A percentile compares a stretch with the other conserved stretches of the same genome.
Conservation (phyloP, 2,113 vertebrate genomes). For the Polypterus bichir region DNA sequence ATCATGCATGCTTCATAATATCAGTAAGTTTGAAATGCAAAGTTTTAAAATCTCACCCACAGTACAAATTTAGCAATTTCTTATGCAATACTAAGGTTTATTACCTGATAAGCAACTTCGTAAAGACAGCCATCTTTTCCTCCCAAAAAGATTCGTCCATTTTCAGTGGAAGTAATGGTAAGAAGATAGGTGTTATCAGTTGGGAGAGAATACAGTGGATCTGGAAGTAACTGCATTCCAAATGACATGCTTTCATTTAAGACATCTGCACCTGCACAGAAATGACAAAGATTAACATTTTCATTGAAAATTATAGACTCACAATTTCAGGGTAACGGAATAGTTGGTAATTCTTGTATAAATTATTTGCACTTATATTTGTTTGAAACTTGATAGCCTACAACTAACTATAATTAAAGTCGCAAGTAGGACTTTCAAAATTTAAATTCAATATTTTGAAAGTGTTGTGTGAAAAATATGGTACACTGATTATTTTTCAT, state of each 20-base stretch:
- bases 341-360: background rate
- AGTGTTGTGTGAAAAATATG: too few species aligned
- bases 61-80: too few species aligned
- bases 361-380: background rate
- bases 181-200: slow-evolving; percentile 91
- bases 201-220: slow-evolving; percentile 86
- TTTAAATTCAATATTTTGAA: too few species aligned
- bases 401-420: too few species aligned
- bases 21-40: too few species aligned
- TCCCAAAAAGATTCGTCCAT: slow-evolving; percentile 85
- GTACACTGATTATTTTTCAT: too few species aligned
- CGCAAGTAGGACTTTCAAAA: too few species aligned
- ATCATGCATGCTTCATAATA: too few species aligned
- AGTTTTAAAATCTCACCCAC: too few species aligned
- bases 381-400: too few species aligned
- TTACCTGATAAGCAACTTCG: slow-evolving; percentile 83
- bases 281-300: background rate
- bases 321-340: background rate
- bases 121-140: slow-evolving; percentile 95
- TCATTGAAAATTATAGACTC: background rate
- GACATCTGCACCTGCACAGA: slow-evolving; percentile 22
- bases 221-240: slow-evolving; percentile 87
- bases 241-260: slow-evolving; percentile 87
- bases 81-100: background rate
- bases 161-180: slow-evolving; percentile 77